Base-by-base conservation (phyloP, 2,113 vertebrate genomes). In the Columba janthina region DNA sequence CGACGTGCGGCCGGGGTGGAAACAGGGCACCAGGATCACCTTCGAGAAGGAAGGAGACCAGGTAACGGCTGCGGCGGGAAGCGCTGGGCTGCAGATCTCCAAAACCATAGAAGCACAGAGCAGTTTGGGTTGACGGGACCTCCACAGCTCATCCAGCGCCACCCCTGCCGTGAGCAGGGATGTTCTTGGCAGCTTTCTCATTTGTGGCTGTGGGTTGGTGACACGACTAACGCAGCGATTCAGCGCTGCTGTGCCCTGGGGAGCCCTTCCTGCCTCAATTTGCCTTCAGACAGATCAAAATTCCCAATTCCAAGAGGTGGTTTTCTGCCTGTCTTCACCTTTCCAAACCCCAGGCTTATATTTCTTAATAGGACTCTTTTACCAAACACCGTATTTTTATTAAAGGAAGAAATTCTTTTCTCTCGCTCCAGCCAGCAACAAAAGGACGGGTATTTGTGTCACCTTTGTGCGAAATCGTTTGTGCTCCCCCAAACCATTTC, bases 41-140 rank as follows among this genome's bases (percentile, higher is more conserved):
- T 99, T 99, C 5, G 95, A 98, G 84, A 98, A 98, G 95, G 99
- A 99, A 69, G 99, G 99, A 7, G 99, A 99, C 95, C 99, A 99
- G 99, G 99, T 99, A 51, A 96, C 2, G 31, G 3, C 17, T 0
- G 0, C 1, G 32, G 2, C 0, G 2, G 10, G 65, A 58, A 4
- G 6, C 12, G 74, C 34, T 34, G 36, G 26, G 31, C 40, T 40
- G 40, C 40, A 14, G 4, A 38, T 53, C 0, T 0, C 21, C 12
- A 28, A 44, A 44, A 42, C 42, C 16, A 7, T 16, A 17, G 16
- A 44, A 44, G 8, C 42, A 6, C 42, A 17, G 42, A 44, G 16
- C 42, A 17, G 42, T 44, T 44, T 44, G 42, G 42, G 42, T 17
- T 17, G 42, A 17, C 7, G 42, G 42, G 42, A 44, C 42, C 42